Evolutionary conservation across 2,888 invertebrate genomes (phyloP).

Genomic region (Elysia crispata): DNA sequence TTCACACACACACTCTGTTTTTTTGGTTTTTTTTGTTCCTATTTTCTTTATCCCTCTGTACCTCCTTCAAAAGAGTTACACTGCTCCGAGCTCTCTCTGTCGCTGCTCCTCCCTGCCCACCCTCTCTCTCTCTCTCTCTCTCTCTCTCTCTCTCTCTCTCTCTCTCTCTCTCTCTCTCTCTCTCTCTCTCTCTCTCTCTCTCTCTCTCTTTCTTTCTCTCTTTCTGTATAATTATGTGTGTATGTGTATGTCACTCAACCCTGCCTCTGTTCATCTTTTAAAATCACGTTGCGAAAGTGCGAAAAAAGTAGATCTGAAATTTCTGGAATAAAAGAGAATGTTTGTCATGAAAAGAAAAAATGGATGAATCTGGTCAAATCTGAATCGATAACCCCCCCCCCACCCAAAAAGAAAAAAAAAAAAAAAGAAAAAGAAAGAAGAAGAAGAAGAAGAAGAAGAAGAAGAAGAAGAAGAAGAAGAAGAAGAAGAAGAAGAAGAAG

Average conservation of each 20-base stretch:
- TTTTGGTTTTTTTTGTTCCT: not conserved
- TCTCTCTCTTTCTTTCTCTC: not conserved
- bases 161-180: not conserved
- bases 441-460: slow-evolving; percentile 24
- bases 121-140: slow-evolving; percentile 17
- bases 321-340: too few relatives aligned
- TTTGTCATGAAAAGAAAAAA: too few relatives aligned
- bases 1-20: not conserved
- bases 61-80: too few relatives aligned
- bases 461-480: not conserved
- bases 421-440: not conserved
- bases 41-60: not conserved
- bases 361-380: too few relatives aligned
- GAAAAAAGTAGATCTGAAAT: too few relatives aligned
- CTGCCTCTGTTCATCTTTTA: too few relatives aligned
- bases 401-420: too few relatives aligned
- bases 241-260: not conserved
- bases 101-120: not conserved
- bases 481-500: slow-evolving; percentile 15
- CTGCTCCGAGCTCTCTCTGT: too few relatives aligned
- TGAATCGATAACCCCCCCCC: too few relatives aligned
- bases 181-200: not conserved
- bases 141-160: slow-evolving; percentile 3
- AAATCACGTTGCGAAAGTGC: too few relatives aligned
- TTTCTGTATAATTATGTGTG: slow-evolving; percentile 18